Percentiles rank a stretch among this genome's conserved stretches.
These are phyloP conservation scores for Graptemys geographica DNA, from an alignment of 2,797 vertebrate genomes.

Conservation along the genomic window DNA sequence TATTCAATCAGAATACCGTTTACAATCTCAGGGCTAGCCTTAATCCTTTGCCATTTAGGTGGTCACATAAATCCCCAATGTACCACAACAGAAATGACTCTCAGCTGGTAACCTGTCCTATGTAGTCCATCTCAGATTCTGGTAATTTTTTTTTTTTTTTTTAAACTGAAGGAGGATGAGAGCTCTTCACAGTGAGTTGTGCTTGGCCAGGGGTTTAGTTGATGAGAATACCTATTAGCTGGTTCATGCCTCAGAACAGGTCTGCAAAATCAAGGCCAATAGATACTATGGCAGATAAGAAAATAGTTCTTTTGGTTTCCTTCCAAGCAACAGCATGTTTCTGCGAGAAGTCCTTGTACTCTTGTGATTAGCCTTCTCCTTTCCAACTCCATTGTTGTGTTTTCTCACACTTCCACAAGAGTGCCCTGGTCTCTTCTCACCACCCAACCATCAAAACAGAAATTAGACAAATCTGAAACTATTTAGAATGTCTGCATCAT, in stretches of 20 bases:
- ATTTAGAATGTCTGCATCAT: not conserved
- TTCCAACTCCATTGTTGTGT: not conserved
- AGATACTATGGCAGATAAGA: not conserved
- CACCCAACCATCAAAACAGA: not conserved
- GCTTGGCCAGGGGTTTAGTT: not conserved
- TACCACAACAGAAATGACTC: not conserved
- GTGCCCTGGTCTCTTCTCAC: not conserved
- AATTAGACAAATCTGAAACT: not conserved
- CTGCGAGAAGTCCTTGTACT: not conserved
- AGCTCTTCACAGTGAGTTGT: not conserved
- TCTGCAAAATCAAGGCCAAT: not conserved
- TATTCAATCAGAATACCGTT: accelerated
- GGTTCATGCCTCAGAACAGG: not conserved
- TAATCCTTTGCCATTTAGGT: not conserved
- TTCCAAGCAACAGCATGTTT: not conserved
- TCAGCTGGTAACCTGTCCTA: not conserved
- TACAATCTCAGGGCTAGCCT: not conserved
- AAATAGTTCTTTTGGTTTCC: not conserved
- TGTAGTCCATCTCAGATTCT: not conserved
- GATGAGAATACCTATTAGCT: not conserved
- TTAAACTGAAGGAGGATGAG: not conserved
- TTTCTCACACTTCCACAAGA: not conserved
- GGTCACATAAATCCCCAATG: not conserved
- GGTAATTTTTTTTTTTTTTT: not conserved
- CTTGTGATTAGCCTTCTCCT: not conserved